A percentile compares a stretch with the other conserved stretches of the same genome.
These are phyloP conservation scores for Calephelis perditalis DNA, from an alignment of 2,888 invertebrate genomes.

Conservation along the genomic window DNA sequence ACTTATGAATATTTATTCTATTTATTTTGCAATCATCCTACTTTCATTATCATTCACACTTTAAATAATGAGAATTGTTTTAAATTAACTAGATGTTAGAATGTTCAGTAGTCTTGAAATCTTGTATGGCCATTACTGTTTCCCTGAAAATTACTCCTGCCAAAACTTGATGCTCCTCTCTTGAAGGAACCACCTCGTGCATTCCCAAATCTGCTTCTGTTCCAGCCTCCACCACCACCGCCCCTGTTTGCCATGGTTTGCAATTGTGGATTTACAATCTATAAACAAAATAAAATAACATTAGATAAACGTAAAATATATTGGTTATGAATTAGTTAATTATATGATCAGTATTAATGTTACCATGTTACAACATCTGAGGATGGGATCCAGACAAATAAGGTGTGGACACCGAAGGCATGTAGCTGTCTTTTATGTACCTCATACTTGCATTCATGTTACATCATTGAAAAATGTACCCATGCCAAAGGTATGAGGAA, in stretches of 20 bases:
- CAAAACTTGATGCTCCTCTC: constrained; percentile 59
- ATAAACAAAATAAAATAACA: constrained; percentile 33
- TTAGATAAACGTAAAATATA: neutral
- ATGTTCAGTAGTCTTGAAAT: constrained; percentile 61
- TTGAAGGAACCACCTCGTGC: constrained; percentile 71
- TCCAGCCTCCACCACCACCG: constrained; percentile 79
- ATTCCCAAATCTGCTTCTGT: constrained; percentile 68
- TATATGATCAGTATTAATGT: neutral
- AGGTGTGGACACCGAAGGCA: constrained; percentile 89
- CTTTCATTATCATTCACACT: constrained; percentile 42
- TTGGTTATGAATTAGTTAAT: too few species aligned
- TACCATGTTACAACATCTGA: constrained; percentile 80
- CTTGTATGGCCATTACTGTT: constrained; percentile 57
- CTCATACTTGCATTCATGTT: constrained; percentile 88
- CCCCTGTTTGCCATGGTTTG: constrained; percentile 86
- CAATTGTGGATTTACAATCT: constrained; percentile 91
- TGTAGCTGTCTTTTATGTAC: constrained; percentile 81
- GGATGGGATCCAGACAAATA: constrained; percentile 86
- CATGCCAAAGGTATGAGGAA: constrained; percentile 88
- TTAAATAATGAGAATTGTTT: constrained; percentile 62
- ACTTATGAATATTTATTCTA: constrained; percentile 35
- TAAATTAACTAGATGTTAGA: constrained; percentile 37
- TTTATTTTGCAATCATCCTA: constrained; percentile 16
- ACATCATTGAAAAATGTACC: constrained; percentile 80
- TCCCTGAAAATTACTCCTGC: constrained; percentile 56